Percentiles rank a stretch among this genome's conserved stretches.
Evolutionary conservation across 2,888 invertebrate genomes (phyloP).

Genomic region (Cerastis rubricosa): DNA sequence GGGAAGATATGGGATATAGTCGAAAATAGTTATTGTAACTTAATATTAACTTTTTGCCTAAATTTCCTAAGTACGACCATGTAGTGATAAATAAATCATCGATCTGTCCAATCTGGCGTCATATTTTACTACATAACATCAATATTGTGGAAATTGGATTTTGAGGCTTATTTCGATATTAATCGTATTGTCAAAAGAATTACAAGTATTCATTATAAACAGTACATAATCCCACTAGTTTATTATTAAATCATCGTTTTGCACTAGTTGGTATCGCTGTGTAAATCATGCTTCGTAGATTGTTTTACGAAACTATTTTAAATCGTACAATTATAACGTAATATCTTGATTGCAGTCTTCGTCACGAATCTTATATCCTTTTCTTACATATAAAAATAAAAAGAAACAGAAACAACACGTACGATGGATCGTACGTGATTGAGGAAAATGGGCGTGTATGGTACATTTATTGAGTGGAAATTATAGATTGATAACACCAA

Average conservation of each 20-base stretch:
- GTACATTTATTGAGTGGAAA: constrained; percentile 77
- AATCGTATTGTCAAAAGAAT: not conserved
- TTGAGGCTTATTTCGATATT: too few species aligned
- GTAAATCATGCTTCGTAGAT: constrained; percentile 44
- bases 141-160: not conserved
- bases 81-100: not conserved
- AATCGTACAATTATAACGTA: constrained; percentile 57
- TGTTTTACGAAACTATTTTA: constrained; percentile 40
- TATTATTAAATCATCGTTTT: constrained; percentile 32
- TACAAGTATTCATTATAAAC: constrained; percentile 16
- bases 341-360: constrained; percentile 55
- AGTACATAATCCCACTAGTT: not conserved
- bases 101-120: not conserved
- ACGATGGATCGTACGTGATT: constrained; percentile 61
- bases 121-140: not conserved
- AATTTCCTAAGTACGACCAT: not conserved
- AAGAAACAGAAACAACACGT: constrained; percentile 55
- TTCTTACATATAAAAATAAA: constrained; percentile 39
- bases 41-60: not conserved
- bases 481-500: constrained; percentile 79
- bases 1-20: too few species aligned
- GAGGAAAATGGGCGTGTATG: constrained; percentile 71
- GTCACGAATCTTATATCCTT: constrained; percentile 40
- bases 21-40: not conserved
- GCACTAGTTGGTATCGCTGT: constrained; percentile 10